phyloP scores from a whole-genome alignment of 2,888 invertebrate genomes.

The Cancer borealis region DNA sequence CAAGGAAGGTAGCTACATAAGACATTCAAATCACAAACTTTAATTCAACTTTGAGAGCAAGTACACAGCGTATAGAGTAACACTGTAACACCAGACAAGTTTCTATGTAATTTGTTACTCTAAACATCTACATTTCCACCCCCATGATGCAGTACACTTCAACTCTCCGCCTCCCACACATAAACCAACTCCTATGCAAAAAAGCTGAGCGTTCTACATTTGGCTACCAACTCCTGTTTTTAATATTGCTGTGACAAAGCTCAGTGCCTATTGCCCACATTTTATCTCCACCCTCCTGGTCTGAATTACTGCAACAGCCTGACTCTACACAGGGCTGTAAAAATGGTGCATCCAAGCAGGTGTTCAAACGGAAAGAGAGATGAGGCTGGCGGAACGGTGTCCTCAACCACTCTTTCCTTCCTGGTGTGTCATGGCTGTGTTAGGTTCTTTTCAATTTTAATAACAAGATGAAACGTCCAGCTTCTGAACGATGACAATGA shows the following conservation, averaged over 20 bases:
- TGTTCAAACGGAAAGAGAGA: neutral
- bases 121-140: neutral
- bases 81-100: neutral
- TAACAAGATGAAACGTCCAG: neutral
- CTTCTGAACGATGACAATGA: neutral
- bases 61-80: neutral
- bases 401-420: neutral
- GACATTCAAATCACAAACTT: neutral
- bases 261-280: neutral
- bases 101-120: neutral
- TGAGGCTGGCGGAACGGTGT: neutral
- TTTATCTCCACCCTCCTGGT: neutral
- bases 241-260: slow-evolving; percentile 12
- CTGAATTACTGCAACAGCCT: slow-evolving; percentile 12
- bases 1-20: neutral
- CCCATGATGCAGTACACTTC: neutral
- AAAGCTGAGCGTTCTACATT: neutral
- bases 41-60: neutral
- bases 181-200: neutral
- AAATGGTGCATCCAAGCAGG: neutral
- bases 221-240: neutral
- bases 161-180: neutral
- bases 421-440: neutral
- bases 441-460: neutral
- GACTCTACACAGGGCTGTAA: neutral